Evolutionary conservation across 2,113 vertebrate genomes (phyloP), one percentile per base, ranked within the genome.

Genomic region (Grus americana): DNA sequence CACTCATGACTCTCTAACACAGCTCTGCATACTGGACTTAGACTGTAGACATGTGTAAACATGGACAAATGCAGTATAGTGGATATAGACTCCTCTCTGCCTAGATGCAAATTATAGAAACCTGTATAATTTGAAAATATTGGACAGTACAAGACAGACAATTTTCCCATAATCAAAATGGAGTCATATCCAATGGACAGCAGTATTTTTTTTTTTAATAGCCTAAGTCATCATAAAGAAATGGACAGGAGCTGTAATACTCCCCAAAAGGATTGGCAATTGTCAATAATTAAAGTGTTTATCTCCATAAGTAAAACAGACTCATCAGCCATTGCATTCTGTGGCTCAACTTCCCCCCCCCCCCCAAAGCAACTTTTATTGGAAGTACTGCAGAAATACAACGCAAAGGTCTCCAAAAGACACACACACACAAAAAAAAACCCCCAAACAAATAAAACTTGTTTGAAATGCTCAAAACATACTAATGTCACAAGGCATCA

Each of bases 71-170:
- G 13, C 15, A 46, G 18, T 5, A 36, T 1, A 61, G 19, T 20
- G n/a, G 42, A 61, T 29, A 42, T 0, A 66, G 22, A 62, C 7
- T 47, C 21, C 20, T 73, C 49, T 57, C 61, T 62, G 61, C 52
- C 47, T 38, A 34, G 18, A 47, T 20, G 12, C 0, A 0, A 27
- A 36, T 12, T 42, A 62, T 0, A 63, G 26, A 91, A 86, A 46
- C 5, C 11, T 26, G 27, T 7, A 36, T 10, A 29, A 11, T 46
- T 62, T 54, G n/a, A 70, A 83, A 80, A 58, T 17, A 40, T 0
- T 36, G 15, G 10, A 26, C 2, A 0, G 17, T 32, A 70, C 5
- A 49, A 61, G 34, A 73, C 22, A 66, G n/a, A 34, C 17, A 52
- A 36, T 49, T 68, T 46, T 76, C 16, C 5, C 1, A 19, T 40